phyloP scores from a whole-genome alignment of 2,888 invertebrate species.

The Spodoptera picta region DNA sequence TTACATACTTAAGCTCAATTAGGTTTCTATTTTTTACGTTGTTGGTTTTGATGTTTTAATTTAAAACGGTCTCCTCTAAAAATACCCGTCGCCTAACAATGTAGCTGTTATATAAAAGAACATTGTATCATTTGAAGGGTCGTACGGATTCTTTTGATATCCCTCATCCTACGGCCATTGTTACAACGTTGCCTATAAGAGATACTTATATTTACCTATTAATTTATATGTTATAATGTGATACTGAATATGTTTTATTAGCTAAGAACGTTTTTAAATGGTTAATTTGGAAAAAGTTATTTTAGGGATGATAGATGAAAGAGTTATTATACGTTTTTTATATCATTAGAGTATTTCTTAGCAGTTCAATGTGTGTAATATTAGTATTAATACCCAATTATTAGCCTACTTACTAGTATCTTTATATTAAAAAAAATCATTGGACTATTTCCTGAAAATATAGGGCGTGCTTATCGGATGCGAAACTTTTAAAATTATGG shows the following conservation, averaged over 20 bases:
- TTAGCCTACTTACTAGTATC: too few species aligned
- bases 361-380: too few species aligned
- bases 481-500: constrained; percentile 47
- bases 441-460: not conserved
- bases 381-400: too few species aligned
- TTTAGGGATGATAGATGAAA: too few species aligned
- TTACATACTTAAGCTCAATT: constrained; percentile 4
- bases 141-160: constrained; percentile 41
- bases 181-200: constrained; percentile 18
- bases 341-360: too few species aligned
- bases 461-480: constrained; percentile 4
- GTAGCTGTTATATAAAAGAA: constrained; percentile 1
- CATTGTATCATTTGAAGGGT: constrained; percentile 13
- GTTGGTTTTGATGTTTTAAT: constrained; percentile 3
- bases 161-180: constrained; percentile 32
- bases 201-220: constrained; percentile 8
- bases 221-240: too few species aligned
- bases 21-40: not conserved
- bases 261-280: too few species aligned
- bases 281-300: too few species aligned
- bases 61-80: constrained; percentile 4
- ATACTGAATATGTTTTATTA: too few species aligned
- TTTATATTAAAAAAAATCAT: not conserved
- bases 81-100: constrained; percentile 10
- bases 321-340: too few species aligned